Evolutionary conservation across 2,888 invertebrate species (phyloP).

Genomic region (Cephalotes varians): DNA sequence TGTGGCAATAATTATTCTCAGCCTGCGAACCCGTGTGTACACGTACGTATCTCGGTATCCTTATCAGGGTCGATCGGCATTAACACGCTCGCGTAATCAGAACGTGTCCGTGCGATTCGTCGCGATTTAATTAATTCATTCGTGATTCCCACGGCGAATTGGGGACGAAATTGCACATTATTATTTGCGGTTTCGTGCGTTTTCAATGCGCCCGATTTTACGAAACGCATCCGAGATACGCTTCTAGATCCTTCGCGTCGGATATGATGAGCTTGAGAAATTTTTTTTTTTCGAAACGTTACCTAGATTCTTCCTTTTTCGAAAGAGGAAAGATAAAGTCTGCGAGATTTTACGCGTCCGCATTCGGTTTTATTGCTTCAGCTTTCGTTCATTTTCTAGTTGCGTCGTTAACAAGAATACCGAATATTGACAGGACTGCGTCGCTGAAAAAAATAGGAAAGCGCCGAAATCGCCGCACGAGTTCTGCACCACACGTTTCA

Average conservation of each 20-base stretch:
- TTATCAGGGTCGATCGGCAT: conserved; percentile 48
- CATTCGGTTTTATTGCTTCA: background rate
- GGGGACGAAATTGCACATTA: background rate
- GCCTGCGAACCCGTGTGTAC: conserved; percentile 1
- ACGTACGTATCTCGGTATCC: background rate
- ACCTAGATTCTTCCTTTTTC: background rate
- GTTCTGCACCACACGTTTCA: conserved; percentile 28
- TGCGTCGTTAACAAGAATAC: conserved; percentile 25
- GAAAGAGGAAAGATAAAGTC: background rate
- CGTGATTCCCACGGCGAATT: conserved; percentile 29
- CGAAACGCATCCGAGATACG: conserved; percentile 3
- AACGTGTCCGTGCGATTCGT: conserved; percentile 51
- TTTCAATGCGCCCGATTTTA: background rate
- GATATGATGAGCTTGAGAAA: background rate
- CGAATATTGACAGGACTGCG: background rate
- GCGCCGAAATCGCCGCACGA: conserved; percentile 17
- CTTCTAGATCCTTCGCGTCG: background rate
- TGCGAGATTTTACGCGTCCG: background rate
- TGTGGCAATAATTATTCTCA: conserved; percentile 53
- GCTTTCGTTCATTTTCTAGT: background rate
- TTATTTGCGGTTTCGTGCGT: conserved; percentile 4
- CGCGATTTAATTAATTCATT: conserved; percentile 52
- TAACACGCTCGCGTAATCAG: conserved; percentile 49
- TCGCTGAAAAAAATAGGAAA: conserved; percentile 12
- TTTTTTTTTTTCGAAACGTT: background rate